These are phyloP conservation scores for Platyrinchus mystaceus DNA, from an alignment of 2,797 vertebrate genomes.

Conservation along the genomic window DNA sequence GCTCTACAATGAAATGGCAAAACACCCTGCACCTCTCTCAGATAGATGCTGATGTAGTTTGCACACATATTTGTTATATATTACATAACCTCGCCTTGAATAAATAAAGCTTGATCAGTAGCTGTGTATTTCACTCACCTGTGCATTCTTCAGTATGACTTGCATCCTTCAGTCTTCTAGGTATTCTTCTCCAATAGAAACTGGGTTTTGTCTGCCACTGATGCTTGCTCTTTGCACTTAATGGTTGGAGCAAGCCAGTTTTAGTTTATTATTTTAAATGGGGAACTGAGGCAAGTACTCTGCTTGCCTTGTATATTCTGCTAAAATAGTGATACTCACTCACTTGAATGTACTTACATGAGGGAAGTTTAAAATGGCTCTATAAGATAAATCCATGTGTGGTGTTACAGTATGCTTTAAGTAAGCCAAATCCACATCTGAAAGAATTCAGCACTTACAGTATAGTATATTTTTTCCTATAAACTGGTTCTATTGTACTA, in stretches of 20 bases:
- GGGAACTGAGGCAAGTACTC: constrained; percentile 20
- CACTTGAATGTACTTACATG: constrained; percentile 56
- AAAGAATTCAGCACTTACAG: constrained; percentile 43
- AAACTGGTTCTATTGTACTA: constrained; percentile 23
- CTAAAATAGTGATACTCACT: constrained; percentile 26
- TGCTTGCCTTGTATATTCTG: constrained; percentile 64
- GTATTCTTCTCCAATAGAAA: constrained; percentile 27
- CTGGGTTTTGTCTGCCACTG: constrained; percentile 19
- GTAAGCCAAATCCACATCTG: constrained; percentile 62
- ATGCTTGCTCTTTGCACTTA: constrained; percentile 61
- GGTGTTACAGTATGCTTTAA: constrained; percentile 47
- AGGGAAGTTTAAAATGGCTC: constrained; percentile 55
- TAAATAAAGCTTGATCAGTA: constrained; percentile 38
- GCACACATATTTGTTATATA: background rate
- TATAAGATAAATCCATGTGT: background rate
- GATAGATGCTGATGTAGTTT: constrained; percentile 39
- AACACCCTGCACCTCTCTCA: constrained; percentile 50
- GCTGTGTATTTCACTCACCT: constrained; percentile 51
- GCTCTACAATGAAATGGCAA: constrained; percentile 25
- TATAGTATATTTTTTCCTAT: background rate
- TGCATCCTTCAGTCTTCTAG: constrained; percentile 35
- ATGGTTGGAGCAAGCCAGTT: constrained; percentile 51
- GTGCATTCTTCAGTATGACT: constrained; percentile 38
- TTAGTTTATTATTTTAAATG: constrained; percentile 52
- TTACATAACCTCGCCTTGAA: constrained; percentile 28